Percentiles rank a stretch among this genome's conserved stretches.
Evolutionary conservation across 2,797 vertebrate species (phyloP).

Genomic region (Denticeps clupeoides): DNA sequence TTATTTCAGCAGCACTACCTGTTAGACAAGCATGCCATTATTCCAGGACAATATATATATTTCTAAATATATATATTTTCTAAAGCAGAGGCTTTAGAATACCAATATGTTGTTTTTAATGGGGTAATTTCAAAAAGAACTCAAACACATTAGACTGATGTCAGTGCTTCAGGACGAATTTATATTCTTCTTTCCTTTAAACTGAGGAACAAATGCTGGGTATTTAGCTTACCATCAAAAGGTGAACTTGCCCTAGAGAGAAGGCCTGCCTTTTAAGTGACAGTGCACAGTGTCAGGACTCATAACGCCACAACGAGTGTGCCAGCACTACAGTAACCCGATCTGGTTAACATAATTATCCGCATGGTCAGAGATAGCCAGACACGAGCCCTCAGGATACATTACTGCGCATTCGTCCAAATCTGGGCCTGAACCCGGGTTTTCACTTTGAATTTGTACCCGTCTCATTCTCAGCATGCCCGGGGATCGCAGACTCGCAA

Average conservation of each 20-base stretch:
- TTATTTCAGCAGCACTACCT: constrained; percentile 30
- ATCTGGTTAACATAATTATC: constrained; percentile 52
- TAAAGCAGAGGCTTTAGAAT: no score
- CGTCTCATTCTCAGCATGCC: constrained; percentile 66
- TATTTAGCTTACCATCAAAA: no score
- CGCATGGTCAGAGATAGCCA: constrained; percentile 39
- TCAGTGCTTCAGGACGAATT: no score
- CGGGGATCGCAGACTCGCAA: constrained; percentile 38
- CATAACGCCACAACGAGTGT: neutral
- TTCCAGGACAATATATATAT: constrained; percentile 22
- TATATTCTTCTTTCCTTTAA: no score
- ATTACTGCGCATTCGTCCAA: constrained; percentile 47
- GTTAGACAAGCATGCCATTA: constrained; percentile 19
- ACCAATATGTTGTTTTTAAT: no score
- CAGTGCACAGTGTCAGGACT: constrained; percentile 2
- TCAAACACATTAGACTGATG: no score
- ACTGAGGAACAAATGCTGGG: no score
- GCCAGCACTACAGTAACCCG: constrained; percentile 30
- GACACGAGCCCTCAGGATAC: constrained; percentile 52
- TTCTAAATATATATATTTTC: no score
- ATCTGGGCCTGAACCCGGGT: constrained; percentile 55
- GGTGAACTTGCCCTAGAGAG: no score
- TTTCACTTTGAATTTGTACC: constrained; percentile 68
- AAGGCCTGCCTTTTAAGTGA: no score
- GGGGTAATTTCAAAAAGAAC: no score